Conservation (phyloP, 2,113 vertebrate species). For the Hippocampus mohnikei region DNA sequence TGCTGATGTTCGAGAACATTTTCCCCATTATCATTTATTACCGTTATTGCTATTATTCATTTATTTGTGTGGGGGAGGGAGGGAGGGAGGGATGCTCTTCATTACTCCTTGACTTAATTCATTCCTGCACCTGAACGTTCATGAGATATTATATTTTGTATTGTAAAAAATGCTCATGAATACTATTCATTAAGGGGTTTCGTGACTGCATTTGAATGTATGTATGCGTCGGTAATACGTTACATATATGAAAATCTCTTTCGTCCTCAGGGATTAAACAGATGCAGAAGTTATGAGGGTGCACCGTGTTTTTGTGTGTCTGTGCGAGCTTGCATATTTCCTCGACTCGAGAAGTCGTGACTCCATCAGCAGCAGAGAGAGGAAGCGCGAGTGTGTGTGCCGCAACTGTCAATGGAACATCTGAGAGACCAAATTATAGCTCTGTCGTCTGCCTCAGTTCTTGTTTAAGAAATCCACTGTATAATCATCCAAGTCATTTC, state of each 20-base stretch:
- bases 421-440: constrained; percentile 68
- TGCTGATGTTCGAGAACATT: constrained; percentile 12
- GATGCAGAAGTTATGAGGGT: constrained; percentile 39
- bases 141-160: constrained; percentile 61
- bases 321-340: constrained; percentile 52
- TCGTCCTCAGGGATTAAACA: constrained; percentile 56
- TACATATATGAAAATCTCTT: constrained; percentile 35
- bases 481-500: constrained; percentile 54
- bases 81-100: constrained; percentile 11
- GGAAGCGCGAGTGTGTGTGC: constrained; percentile 31
- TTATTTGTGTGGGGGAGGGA: constrained; percentile 6
- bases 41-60: constrained; percentile 5
- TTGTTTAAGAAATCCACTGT: constrained; percentile 52
- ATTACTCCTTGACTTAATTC: constrained; percentile 47
- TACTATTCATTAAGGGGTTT: constrained; percentile 68
- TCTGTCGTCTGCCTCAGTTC: constrained; percentile 68
- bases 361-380: constrained; percentile 61
- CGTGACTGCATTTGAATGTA: constrained; percentile 49
- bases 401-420: constrained; percentile 66
- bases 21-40: constrained; percentile 58
- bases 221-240: constrained; percentile 32
- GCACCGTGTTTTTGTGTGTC: constrained; percentile 14
- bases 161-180: constrained; percentile 66
- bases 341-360: constrained; percentile 65
- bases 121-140: constrained; percentile 59